phyloP scores from a whole-genome alignment of 2,888 invertebrate genomes.

The Eupelmus urozonus region DNA sequence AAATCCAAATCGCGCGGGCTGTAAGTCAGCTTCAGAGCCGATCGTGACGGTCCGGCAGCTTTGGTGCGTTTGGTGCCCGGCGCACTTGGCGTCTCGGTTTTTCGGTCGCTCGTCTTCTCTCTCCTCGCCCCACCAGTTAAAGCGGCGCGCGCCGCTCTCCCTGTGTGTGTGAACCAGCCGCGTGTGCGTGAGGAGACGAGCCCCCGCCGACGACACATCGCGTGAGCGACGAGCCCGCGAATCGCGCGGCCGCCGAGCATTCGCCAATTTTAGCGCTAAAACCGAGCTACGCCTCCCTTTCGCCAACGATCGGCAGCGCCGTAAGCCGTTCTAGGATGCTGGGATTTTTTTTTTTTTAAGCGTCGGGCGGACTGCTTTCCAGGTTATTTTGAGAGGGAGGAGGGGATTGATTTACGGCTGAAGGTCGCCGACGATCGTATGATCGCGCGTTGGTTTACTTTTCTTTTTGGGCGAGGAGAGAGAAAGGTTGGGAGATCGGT shows the following conservation, averaged over 20 bases:
- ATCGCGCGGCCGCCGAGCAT: constrained; percentile 31
- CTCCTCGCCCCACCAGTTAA: constrained; percentile 11
- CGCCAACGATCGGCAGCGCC: neutral
- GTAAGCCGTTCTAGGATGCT: neutral
- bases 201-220: constrained; percentile 43
- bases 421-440: no score
- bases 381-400: no score
- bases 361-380: no score
- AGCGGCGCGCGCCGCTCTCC: neutral
- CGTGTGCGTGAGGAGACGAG: constrained; percentile 26
- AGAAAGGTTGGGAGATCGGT: no score
- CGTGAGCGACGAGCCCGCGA: constrained; percentile 54
- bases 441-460: no score
- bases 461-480: no score
- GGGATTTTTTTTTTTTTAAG: no score
- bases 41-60: constrained; percentile 40
- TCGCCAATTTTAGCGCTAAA: constrained; percentile 56
- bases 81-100: constrained; percentile 21
- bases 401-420: no score
- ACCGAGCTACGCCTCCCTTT: neutral
- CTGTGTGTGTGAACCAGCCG: no score
- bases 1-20: no score
- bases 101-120: constrained; percentile 13
- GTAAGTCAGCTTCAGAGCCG: neutral
- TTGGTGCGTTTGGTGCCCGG: constrained; percentile 39